Base-by-base conservation (phyloP, 2,888 invertebrate species). In the Catocala nupta region DNA sequence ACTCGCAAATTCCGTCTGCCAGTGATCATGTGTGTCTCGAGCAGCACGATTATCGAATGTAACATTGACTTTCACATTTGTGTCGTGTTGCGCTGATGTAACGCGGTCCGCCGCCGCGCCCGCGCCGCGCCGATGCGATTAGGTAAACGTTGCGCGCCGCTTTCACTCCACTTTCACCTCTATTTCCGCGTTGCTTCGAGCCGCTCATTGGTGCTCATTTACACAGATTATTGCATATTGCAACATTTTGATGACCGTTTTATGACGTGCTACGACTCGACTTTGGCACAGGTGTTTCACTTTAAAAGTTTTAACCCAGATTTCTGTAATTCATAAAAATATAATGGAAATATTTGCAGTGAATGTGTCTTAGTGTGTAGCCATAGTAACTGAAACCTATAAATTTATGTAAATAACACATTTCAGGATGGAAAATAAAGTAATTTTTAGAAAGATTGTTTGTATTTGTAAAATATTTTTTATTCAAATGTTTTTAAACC, bases 1-100 rank as follows among this genome's bases (percentile, higher is more conserved):
- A 52, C 16, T 66, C 47, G 68, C 73, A 48, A 77, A 71, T 75
- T 69, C 68, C 59, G 64, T 57, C 62, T 70, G 63, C 39, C 64
- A 57, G 58, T 70, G 66, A 69, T 69, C 71, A 78, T 75, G 76
- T 80, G 70, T 80, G 75, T 77, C 68, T 71, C 64, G 63, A 75
- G 60, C 67, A 75, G 75, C 75, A 77, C 73, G 78, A 80, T 87
- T 84, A 87, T 87, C 84, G 83, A 86, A 88, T 90, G 86, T 93
- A 93, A 92, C 93, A 93, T 93, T 93, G 93, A 93, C 93, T 93
- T 93, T 93, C 93, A 90, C 92, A 90, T 88, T 84, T 81, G 84
- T 81, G 81, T 79, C 78, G 82, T 82, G 81, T 81, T 82, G 76
- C 80, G 82, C 86, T 90, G 90, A 86, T 85, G 89, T 86, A 86